phyloP scores from a whole-genome alignment of 1,140 invertebrate genomes.

The Micrasema longulum region DNA sequence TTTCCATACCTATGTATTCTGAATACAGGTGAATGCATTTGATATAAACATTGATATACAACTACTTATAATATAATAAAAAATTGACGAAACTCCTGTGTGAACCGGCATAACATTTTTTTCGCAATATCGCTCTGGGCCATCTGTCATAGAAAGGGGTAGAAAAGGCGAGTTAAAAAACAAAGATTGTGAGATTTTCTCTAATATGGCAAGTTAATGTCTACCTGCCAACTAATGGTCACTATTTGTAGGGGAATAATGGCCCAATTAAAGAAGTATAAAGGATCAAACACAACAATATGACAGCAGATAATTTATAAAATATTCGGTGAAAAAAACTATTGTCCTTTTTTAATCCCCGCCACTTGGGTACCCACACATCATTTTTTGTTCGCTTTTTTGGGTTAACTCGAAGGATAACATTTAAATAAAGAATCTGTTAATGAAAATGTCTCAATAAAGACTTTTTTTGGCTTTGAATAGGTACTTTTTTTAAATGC shows the following conservation, averaged over 20 bases:
- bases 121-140: conserved; percentile 21
- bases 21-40: too few relatives aligned
- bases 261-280: conserved; percentile 48
- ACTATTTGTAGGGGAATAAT: conserved; percentile 49
- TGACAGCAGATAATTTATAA: conserved; percentile 29
- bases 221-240: conserved; percentile 49
- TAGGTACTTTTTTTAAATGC: too few relatives aligned
- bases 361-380: conserved; percentile 24
- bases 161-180: conserved; percentile 15
- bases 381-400: conserved; percentile 8
- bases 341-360: conserved; percentile 5
- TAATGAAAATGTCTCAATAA: too few relatives aligned
- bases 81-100: too few relatives aligned
- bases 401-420: neutral
- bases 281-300: conserved; percentile 19
- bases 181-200: conserved; percentile 30
- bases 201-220: conserved; percentile 44
- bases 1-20: too few relatives aligned
- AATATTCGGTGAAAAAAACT: conserved; percentile 23
- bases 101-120: conserved; percentile 28
- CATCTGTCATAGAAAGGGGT: conserved; percentile 48
- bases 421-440: too few relatives aligned
- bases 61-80: too few relatives aligned
- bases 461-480: too few relatives aligned
- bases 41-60: too few relatives aligned